Evolutionary conservation across 2,888 invertebrate genomes (phyloP), one percentile per base, ranked within the genome.

Genomic region (Aromia moschata): DNA sequence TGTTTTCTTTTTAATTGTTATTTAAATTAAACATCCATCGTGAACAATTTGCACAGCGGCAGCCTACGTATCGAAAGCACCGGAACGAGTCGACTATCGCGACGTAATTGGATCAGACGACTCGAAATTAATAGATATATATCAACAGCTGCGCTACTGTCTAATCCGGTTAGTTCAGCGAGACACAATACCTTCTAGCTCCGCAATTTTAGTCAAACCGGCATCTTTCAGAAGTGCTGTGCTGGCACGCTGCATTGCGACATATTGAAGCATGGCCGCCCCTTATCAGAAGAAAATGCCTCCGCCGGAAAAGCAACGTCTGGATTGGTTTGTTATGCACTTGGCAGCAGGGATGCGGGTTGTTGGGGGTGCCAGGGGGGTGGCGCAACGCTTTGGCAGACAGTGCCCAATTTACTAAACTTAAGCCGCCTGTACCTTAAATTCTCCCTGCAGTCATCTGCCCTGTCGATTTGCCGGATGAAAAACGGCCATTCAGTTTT

Each of bases 161-260:
- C 41, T 52, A 52, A 41, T 41, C 41, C 7, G 37, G 52, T 52
- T 41, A 31, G 41, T 33, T 41, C 30, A 14, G 40, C n/a, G 52
- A 41, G 15, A 56, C n/a, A n/a, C 47, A 56, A 43, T 46, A 56
- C 20, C 33, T 11, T 2, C 11, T 44, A 46, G 44, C 16, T 55
- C 46, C 57, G 57, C 56, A 58, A 62, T 64, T 64, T 68, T 53
- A 45, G 58, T 41, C 9, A 14, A 40, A 30, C 52, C 52, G 44
- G 57, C 56, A 33, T 53, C 52, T 58, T 56, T 46, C 36, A 64
- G 64, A 69, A 69, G 59, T 69, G 70, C 69, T 69, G 70, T 65
- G 71, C 66, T 62, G 57, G 70, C n/a, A n/a, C 73, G 64, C 77
- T 75, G 77, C 76, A 77, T 71, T 77, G 77, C 77, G 77, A 75